Base-by-base conservation (phyloP, 2,797 vertebrate species). In the Melanotaenia maccullochi region DNA sequence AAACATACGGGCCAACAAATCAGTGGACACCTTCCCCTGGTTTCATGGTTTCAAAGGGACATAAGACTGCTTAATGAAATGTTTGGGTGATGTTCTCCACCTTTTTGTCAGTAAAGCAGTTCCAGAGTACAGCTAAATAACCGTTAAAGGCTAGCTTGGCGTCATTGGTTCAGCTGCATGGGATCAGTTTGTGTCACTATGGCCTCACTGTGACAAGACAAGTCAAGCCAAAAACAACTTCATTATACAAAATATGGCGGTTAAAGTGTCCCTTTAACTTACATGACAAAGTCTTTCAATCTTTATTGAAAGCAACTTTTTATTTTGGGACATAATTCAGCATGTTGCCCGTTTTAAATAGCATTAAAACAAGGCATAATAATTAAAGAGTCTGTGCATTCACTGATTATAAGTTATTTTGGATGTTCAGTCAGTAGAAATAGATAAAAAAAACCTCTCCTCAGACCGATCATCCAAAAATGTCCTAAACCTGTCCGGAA, bases 1-100 rank as follows among this genome's bases (percentile, higher is more conserved):
- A 93, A 91, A 82, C 82, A 84, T 88, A 90, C 83, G 65, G 75
- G 28, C 47, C 75, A 79, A 83, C 82, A 83, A 80, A 83, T 82
- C 75, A 67, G 52, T 56, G 63, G 55, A 75, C 72, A 69, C 52
- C 65, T 63, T 62, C 2, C 9, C 44, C 61, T 35, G 49, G 25
- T 33, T 58, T 64, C 32, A 20, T 47, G 40, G 20, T 35, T 18
- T 4, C 16, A 55, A 59, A 68, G 14, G 14, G 44, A 72, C 3
- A 8, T 1, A 18, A 8, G 47, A 44, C n/a, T 51, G 35, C 18
- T 28, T 13, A 9, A 40, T 52, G 68, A 71, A 40, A 65, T 2
- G 68, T 25, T 60, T 67, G 25, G 13, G 11, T 11, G 51, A 11
- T 70, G 47, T 4, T 22, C 65, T 56, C 56, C 30, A 22, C 36